A percentile compares a stretch with the other conserved stretches of the same genome.
These are phyloP conservation scores for Agelas oroides DNA, from an alignment of 37 sponge, comb jelly and placozoan species.

Conservation along the genomic window DNA sequence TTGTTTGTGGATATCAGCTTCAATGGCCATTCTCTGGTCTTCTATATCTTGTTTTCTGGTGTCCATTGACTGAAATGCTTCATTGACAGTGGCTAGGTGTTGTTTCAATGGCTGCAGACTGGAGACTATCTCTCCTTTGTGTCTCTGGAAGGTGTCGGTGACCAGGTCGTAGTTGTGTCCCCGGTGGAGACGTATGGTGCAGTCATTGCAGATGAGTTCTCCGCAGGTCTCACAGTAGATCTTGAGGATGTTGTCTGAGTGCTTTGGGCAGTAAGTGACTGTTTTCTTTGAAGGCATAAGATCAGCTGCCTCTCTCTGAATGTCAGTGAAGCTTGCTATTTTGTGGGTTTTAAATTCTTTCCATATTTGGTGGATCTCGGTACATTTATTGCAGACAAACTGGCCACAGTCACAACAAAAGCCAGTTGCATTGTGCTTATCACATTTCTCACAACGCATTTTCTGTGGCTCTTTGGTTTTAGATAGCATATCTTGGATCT, in stretches of 20 bases:
- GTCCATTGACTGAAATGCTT: too few relatives aligned
- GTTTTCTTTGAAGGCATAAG: not conserved
- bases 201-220: conserved; percentile 17
- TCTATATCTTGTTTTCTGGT: too few relatives aligned
- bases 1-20: too few relatives aligned
- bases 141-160: too few relatives aligned
- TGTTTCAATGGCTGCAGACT: too few relatives aligned
- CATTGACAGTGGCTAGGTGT: too few relatives aligned
- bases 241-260: not conserved
- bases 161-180: too few relatives aligned
- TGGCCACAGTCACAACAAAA: conserved; percentile 13
- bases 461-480: too few relatives aligned
- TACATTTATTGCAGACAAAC: not conserved
- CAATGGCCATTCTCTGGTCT: too few relatives aligned
- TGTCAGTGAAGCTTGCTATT: not conserved
- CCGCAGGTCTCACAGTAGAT: conserved; percentile 25
- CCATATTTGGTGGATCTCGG: not conserved
- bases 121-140: too few relatives aligned
- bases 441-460: not conserved
- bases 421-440: not conserved
- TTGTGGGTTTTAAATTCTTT: not conserved
- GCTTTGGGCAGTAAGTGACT: not conserved
- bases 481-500: conserved; percentile 21
- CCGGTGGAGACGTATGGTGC: too few relatives aligned
- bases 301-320: not conserved